A percentile compares a stretch with the other conserved stretches of the same genome.
Evolutionary conservation across 1,140 invertebrate genomes (phyloP).

Genomic region (Aphelenchoides avenae): DNA sequence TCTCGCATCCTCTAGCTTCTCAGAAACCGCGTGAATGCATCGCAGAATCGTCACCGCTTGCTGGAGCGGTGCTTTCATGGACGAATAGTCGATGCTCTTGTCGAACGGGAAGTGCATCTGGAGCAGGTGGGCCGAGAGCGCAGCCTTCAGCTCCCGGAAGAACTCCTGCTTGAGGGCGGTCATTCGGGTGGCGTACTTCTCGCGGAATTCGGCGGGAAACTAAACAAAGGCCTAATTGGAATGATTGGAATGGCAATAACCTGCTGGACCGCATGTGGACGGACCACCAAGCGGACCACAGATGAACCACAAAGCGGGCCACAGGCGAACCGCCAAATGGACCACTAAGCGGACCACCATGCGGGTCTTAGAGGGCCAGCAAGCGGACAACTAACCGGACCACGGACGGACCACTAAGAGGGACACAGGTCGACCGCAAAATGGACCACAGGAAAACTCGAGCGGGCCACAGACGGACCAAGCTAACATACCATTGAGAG

Average conservation of each 20-base stretch:
- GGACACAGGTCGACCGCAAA: no score
- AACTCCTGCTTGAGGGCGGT: slow-evolving; percentile 13
- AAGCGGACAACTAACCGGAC: slow-evolving; percentile 1
- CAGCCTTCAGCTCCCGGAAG: slow-evolving; percentile 11
- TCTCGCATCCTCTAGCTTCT: no score
- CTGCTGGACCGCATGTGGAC: no score
- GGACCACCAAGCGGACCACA: no score
- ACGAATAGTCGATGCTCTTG: slow-evolving; percentile 17
- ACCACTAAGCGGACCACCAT: background rate
- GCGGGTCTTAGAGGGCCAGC: no score
- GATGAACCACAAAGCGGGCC: background rate
- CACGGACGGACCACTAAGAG: no score
- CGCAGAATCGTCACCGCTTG: slow-evolving; percentile 26
- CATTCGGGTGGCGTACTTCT: slow-evolving; percentile 14
- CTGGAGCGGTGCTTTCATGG: slow-evolving; percentile 11
- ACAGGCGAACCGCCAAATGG: slow-evolving; percentile 4
- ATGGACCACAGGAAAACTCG: no score
- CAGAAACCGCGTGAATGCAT: slow-evolving; percentile 15
- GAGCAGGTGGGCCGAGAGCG: slow-evolving; percentile 7
- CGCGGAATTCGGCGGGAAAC: slow-evolving; percentile 2
- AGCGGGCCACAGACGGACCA: no score
- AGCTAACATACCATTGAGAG: no score
- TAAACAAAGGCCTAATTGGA: no score
- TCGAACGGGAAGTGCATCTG: slow-evolving; percentile 32
- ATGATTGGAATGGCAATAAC: slow-evolving; percentile 5